phyloP scores from a whole-genome alignment of 2,888 invertebrate genomes.

The Acrobasis consociella region DNA sequence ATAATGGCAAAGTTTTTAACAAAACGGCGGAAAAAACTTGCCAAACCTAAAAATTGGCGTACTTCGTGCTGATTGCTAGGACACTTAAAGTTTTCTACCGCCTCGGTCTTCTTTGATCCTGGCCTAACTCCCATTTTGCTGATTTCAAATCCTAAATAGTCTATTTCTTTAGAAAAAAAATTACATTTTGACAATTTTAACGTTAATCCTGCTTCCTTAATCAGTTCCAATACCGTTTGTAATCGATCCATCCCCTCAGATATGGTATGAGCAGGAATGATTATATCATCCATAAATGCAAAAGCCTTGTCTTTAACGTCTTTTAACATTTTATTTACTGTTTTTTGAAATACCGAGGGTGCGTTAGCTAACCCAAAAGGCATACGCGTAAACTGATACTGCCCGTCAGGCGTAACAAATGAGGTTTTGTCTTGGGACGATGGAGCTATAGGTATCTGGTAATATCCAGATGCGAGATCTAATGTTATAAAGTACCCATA shows the following conservation, averaged over 20 bases:
- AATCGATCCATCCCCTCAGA: slow-evolving; percentile 31
- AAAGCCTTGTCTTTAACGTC: slow-evolving; percentile 9
- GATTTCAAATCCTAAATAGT: not conserved
- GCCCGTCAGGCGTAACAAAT: slow-evolving; percentile 37
- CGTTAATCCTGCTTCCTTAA: slow-evolving; percentile 28
- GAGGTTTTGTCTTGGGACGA: slow-evolving; percentile 34
- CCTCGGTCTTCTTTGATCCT: slow-evolving; percentile 29
- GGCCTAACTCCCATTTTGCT: not conserved
- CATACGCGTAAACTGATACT: too few species aligned
- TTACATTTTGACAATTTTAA: slow-evolving; percentile 24
- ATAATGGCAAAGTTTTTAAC: slow-evolving; percentile 36
- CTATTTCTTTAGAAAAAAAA: slow-evolving; percentile 6
- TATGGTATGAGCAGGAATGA: slow-evolving; percentile 24
- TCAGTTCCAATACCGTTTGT: slow-evolving; percentile 24
- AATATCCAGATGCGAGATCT: not conserved
- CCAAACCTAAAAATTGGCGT: slow-evolving; percentile 40
- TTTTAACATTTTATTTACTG: slow-evolving; percentile 10
- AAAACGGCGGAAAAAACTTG: slow-evolving; percentile 44
- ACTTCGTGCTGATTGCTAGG: slow-evolving; percentile 37
- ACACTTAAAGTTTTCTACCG: slow-evolving; percentile 31
- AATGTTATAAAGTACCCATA: slow-evolving; percentile 1
- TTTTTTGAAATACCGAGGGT: slow-evolving; percentile 4
- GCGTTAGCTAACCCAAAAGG: not conserved
- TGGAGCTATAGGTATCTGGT: not conserved
- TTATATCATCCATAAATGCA: slow-evolving; percentile 4